These are phyloP conservation scores for Squalus acanthias DNA, from an alignment of 2,797 vertebrate species.

Conservation along the genomic window DNA sequence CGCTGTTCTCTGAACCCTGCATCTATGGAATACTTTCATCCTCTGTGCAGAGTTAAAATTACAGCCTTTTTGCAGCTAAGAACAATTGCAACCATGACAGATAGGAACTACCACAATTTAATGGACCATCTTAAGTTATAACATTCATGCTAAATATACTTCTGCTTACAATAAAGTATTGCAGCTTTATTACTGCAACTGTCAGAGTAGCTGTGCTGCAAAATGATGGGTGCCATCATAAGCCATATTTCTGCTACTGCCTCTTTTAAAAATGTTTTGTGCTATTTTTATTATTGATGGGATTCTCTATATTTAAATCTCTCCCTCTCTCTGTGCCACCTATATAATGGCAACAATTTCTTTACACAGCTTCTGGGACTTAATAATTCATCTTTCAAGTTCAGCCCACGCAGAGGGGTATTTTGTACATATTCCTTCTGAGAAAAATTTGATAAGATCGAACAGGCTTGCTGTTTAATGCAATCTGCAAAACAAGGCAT, in stretches of 20 bases:
- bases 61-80: not conserved
- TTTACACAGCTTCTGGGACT: not conserved
- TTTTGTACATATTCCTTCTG: not conserved
- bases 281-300: not conserved
- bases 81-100: not conserved
- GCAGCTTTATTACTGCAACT: not conserved
- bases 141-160: slow-evolving; percentile 17
- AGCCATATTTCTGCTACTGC: not conserved
- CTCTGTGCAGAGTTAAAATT: not conserved
- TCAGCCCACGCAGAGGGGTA: not conserved
- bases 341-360: slow-evolving; percentile 1
- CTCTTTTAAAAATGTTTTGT: not conserved
- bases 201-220: not conserved
- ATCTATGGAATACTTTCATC: not conserved
- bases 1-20: not conserved
- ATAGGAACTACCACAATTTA: not conserved
- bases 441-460: not conserved
- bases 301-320: not conserved
- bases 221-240: not conserved
- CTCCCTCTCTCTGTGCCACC: not conserved
- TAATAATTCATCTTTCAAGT: slow-evolving; percentile 9
- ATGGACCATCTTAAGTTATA: not conserved
- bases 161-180: not conserved
- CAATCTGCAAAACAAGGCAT: not conserved
- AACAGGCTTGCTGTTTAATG: not conserved